Evolutionary conservation across 2,888 invertebrate genomes (phyloP).

Genomic region (Zele albiditarsus): DNA sequence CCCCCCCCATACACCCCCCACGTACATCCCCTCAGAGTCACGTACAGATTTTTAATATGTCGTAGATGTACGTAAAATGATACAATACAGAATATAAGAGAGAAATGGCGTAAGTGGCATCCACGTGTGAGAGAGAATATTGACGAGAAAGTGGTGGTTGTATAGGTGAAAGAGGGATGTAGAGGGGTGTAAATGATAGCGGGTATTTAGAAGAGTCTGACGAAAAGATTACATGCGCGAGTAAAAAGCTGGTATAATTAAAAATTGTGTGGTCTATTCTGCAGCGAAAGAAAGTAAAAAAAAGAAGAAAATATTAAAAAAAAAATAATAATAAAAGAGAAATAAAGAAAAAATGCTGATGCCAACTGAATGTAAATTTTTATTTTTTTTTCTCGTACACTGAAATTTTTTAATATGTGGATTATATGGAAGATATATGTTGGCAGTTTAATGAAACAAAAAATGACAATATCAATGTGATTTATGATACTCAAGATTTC

Average conservation of each 20-base stretch:
- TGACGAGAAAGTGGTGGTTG: not conserved
- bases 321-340: conserved; percentile 54
- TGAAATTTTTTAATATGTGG: not conserved
- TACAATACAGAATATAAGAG: conserved; percentile 29
- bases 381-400: not conserved
- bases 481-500: not conserved
- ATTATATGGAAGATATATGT: not conserved
- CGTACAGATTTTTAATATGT: conserved; percentile 70
- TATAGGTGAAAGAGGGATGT: not conserved
- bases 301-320: conserved; percentile 64
- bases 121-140: conserved; percentile 42
- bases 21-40: conserved; percentile 44
- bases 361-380: conserved; percentile 22
- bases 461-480: not conserved
- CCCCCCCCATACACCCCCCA: conserved; percentile 56
- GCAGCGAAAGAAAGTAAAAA: conserved; percentile 10
- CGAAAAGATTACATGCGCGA: conserved; percentile 12
- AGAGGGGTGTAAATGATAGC: conserved; percentile 17
- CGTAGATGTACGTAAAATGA: conserved; percentile 41
- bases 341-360: conserved; percentile 31
- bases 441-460: not conserved
- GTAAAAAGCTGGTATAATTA: conserved; percentile 66
- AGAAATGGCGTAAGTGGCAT: conserved; percentile 50
- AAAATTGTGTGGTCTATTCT: conserved; percentile 69
- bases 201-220: not conserved